Evolutionary conservation across 2,888 invertebrate genomes (phyloP).

Genomic region (Microdon myrmicae): DNA sequence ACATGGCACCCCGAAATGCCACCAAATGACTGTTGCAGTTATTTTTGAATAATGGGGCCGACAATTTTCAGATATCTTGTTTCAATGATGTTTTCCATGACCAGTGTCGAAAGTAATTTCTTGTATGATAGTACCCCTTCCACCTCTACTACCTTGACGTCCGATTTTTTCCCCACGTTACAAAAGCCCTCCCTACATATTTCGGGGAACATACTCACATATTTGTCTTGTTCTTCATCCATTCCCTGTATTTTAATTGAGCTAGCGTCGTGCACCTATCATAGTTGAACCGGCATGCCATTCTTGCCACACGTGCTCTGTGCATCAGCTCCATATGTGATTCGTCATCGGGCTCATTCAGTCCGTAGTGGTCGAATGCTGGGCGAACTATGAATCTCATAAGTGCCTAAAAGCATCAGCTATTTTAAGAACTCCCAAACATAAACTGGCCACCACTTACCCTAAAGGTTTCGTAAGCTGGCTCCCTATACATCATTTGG

Average conservation of each 20-base stretch:
- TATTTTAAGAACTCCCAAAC: not conserved
- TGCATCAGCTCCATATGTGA: constrained; percentile 69
- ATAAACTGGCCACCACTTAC: constrained; percentile 65
- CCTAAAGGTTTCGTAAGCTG: constrained; percentile 72
- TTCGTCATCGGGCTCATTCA: constrained; percentile 68
- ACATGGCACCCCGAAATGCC: no score
- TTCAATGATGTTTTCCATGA: no score
- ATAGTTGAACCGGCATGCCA: constrained; percentile 70
- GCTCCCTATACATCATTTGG: constrained; percentile 71
- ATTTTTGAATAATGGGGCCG: no score
- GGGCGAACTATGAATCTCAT: constrained; percentile 66
- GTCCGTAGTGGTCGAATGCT: constrained; percentile 67
- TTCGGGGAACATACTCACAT: constrained; percentile 66
- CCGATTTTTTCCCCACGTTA: no score
- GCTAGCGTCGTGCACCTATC: constrained; percentile 69
- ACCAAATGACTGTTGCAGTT: no score
- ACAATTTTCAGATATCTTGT: no score
- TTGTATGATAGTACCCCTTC: no score
- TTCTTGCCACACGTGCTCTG: constrained; percentile 68
- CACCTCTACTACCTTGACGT: no score
- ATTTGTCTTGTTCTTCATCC: constrained; percentile 69
- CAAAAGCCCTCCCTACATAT: no score
- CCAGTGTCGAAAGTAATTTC: no score
- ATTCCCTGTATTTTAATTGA: constrained; percentile 67
- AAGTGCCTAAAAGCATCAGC: constrained; percentile 59